Percentiles rank a stretch among this genome's conserved stretches.
Conservation (phyloP, 2,113 vertebrate species). For the Pleuronectes platessa region DNA sequence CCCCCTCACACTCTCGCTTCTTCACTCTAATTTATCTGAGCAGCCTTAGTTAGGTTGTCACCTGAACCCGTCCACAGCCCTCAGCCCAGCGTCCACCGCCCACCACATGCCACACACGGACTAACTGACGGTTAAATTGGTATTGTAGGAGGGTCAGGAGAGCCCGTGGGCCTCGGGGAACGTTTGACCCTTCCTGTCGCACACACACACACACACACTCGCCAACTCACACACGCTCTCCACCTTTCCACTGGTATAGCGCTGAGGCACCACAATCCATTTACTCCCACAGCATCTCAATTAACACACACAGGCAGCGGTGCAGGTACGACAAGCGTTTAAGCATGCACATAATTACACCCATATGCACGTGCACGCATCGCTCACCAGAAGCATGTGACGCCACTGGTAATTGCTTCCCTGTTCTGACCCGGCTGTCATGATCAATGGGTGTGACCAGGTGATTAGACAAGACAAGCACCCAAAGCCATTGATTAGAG, state of each 20-base stretch:
- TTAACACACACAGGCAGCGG: constrained; percentile 56
- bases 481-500: constrained; percentile 72
- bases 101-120: constrained; percentile 42
- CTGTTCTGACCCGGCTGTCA: constrained; percentile 59
- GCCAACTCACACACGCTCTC: constrained; percentile 25
- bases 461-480: constrained; percentile 74
- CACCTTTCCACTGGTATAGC: constrained; percentile 33
- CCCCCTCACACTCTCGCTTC: constrained; percentile 34
- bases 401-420: constrained; percentile 68
- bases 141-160: constrained; percentile 73
- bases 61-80: constrained; percentile 69
- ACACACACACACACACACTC: constrained; percentile 50
- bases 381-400: background rate
- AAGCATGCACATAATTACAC: constrained; percentile 56
- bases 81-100: constrained; percentile 61
- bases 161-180: constrained; percentile 49
- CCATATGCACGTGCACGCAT: constrained; percentile 27
- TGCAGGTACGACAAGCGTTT: constrained; percentile 24
- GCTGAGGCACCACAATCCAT: constrained; percentile 35
- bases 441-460: constrained; percentile 69
- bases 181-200: constrained; percentile 73
- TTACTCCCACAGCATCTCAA: constrained; percentile 55
- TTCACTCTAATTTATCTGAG: constrained; percentile 78
- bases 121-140: constrained; percentile 76
- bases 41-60: constrained; percentile 84